Evolutionary conservation across 2,113 vertebrate species (phyloP), one percentile per base, ranked within the genome.

Genomic region (Heterocephalus glaber): DNA sequence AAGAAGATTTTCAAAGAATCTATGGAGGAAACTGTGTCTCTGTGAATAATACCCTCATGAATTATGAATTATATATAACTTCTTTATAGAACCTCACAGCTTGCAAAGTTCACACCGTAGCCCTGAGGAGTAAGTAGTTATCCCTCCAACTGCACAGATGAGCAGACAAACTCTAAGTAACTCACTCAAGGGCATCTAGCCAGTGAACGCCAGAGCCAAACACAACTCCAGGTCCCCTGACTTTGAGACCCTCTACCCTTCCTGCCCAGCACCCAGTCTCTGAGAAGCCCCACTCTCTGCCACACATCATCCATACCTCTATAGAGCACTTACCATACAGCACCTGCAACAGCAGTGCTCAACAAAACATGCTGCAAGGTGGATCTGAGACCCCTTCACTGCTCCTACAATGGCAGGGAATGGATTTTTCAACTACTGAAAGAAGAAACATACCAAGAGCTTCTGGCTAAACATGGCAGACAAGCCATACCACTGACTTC

Each of bases 31-130:
- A 22, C 77, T 33, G 7, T 7, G 33, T 1, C 33, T 35, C 82
- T 79, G 13, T 82, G 65, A 96, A 77, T 19, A 66, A 72, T 6
- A 38, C 44, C 26, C 35, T 76, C 68, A 33, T 44, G 38, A 70
- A 92, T 68, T 86, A 68, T 35, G 16, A 90, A 82, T 88, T 77
- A 54, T 30, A 89, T 56, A 66, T 33, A 16, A 56, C 26, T 61
- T 74, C 80, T 61, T 41, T 16, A 84, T 9, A 96, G 41, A 94
- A 80, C 30, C 81, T 72, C 61, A n/a, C 11, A 77, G 76, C 14
- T 61, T 87, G 60, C 47, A 58, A 92, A 65, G 56, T 88, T 83
- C 56, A 26, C 35, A 47, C 24, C 52, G 61, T 0, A 1, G 17
- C 16, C 63, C 61, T 30, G 19, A 2, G 7, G 30, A 35, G 20